A percentile compares a stretch with the other conserved stretches of the same genome.
phyloP scores from a whole-genome alignment of 2,888 invertebrate genomes.

The Atherix ibis region DNA sequence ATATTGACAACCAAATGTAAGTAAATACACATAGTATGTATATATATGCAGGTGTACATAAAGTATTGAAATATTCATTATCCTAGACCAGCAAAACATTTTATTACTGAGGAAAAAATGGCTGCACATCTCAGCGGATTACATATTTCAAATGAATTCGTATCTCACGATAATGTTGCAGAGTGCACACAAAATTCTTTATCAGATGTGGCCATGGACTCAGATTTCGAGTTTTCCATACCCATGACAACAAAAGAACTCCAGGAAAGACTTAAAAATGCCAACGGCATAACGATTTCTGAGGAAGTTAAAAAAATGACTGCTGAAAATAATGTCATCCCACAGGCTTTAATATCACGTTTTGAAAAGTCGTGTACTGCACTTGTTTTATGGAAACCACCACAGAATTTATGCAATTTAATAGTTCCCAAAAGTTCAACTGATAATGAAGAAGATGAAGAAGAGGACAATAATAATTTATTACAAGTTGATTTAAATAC shows the following conservation, averaged over 20 bases:
- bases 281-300: conserved; percentile 44
- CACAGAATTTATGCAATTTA: conserved; percentile 34
- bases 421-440: conserved; percentile 6
- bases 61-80: conserved; percentile 5
- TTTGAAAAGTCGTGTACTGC: conserved; percentile 61
- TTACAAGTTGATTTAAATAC: conserved; percentile 32
- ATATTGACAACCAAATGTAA: conserved; percentile 35
- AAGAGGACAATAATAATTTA: conserved; percentile 24
- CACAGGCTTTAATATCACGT: conserved; percentile 46
- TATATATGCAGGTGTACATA: neutral
- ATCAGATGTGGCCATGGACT: conserved; percentile 16
- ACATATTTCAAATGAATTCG: conserved; percentile 45
- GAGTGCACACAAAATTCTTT: conserved; percentile 2
- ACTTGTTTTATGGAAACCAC: conserved; percentile 66
- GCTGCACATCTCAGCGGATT: conserved; percentile 61
- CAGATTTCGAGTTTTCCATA: conserved; percentile 6
- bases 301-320: conserved; percentile 50
- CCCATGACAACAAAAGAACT: conserved; percentile 26
- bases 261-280: conserved; percentile 30
- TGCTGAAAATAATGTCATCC: conserved; percentile 48
- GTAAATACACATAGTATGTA: no score
- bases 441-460: conserved; percentile 18
- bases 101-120: conserved; percentile 73
- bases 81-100: conserved; percentile 48
- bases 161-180: conserved; percentile 14